Conservation (phyloP, 1,140 invertebrate genomes). For the Drosophila tropicalis region DNA sequence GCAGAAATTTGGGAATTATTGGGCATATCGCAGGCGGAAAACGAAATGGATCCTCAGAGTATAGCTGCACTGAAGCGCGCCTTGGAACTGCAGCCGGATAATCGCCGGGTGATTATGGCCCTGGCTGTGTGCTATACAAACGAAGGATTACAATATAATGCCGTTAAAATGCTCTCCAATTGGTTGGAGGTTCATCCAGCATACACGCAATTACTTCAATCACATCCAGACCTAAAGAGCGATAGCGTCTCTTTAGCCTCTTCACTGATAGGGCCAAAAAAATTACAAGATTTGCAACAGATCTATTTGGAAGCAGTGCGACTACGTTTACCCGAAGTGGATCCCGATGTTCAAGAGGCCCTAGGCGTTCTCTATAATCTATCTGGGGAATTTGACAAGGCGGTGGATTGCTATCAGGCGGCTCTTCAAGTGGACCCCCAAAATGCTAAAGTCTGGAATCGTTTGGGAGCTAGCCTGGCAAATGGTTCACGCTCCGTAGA, state of each 20-base stretch:
- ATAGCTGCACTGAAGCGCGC: constrained; percentile 95
- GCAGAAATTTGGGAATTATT: constrained; percentile 92
- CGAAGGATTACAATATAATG: constrained; percentile 92
- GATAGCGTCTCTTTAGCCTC: constrained; percentile 52
- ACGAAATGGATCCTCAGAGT: constrained; percentile 89
- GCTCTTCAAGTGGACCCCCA: constrained; percentile 93
- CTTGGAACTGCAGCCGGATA: constrained; percentile 91
- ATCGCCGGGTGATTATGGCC: constrained; percentile 93
- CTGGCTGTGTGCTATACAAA: constrained; percentile 98
- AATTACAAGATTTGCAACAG: constrained; percentile 88
- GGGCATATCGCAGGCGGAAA: constrained; percentile 95
- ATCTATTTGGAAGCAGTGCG: constrained; percentile 94
- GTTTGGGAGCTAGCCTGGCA: constrained; percentile 97
- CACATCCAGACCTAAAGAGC: constrained; percentile 76
- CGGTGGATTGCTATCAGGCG: constrained; percentile 96
- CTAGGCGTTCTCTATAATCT: constrained; percentile 98
- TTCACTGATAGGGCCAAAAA: constrained; percentile 69
- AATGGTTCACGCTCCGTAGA: constrained; percentile 97
- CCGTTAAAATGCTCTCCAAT: constrained; percentile 88
- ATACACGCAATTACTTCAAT: constrained; percentile 89
- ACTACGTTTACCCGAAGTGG: constrained; percentile 89
- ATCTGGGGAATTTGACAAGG: constrained; percentile 96
- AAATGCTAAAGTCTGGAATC: constrained; percentile 98
- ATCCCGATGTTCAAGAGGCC: constrained; percentile 97
- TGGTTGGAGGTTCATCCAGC: constrained; percentile 95